phyloP scores from a whole-genome alignment of 2,888 invertebrate species.

The Leistus spinibarbis region DNA sequence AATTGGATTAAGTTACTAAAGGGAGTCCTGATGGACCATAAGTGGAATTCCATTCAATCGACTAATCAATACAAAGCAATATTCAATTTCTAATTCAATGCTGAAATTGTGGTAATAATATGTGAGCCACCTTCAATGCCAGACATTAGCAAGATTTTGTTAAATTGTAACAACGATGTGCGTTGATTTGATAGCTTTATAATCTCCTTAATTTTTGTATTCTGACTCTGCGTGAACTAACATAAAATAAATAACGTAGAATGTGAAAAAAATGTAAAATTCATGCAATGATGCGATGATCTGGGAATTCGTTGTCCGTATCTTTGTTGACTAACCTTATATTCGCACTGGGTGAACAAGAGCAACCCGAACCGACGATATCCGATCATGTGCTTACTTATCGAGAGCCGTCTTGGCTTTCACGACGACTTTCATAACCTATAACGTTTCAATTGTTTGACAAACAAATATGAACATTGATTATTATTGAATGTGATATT shows the following conservation, averaged over 20 bases:
- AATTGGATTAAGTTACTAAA: too few species aligned
- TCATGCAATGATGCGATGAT: neutral
- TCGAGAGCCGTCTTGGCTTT: neutral
- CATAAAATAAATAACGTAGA: too few species aligned
- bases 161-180: too few species aligned
- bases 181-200: too few species aligned
- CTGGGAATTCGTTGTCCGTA: neutral
- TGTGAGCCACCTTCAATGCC: too few species aligned
- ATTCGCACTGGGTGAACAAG: neutral
- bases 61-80: too few species aligned
- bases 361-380: neutral
- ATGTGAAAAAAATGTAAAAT: neutral
- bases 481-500: neutral
- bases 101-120: too few species aligned
- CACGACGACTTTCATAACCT: neutral
- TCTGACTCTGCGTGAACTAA: neutral
- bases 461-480: neutral
- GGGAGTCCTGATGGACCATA: too few species aligned
- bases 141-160: too few species aligned
- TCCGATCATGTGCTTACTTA: neutral
- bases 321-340: neutral
- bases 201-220: too few species aligned
- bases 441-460: neutral
- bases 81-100: too few species aligned
- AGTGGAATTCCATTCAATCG: too few species aligned